A percentile compares a stretch with the other conserved stretches of the same genome.
These are phyloP conservation scores for Argyra leucocephala DNA, from an alignment of 2,888 invertebrate species.

Conservation along the genomic window DNA sequence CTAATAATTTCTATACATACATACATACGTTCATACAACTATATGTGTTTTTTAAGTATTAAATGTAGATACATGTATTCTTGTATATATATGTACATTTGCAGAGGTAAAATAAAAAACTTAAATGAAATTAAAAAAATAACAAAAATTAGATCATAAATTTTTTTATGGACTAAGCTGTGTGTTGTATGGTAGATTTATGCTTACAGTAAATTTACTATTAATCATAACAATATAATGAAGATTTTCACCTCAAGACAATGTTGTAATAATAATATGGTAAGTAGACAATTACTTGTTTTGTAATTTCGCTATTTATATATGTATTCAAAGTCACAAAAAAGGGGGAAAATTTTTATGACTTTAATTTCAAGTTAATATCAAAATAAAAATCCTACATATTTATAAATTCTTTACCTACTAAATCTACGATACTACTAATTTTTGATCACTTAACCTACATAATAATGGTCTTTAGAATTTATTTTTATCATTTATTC, in stretches of 20 bases:
- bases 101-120: too few species aligned
- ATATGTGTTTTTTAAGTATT: background rate
- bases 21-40: background rate
- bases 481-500: too few species aligned
- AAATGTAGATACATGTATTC: background rate
- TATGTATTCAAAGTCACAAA: too few species aligned
- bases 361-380: too few species aligned
- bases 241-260: constrained; percentile 1
- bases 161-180: background rate
- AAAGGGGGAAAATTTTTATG: too few species aligned
- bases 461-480: too few species aligned
- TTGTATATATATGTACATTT: too few species aligned
- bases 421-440: too few species aligned
- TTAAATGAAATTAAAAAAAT: background rate
- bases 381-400: too few species aligned
- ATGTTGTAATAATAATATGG: background rate
- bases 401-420: too few species aligned
- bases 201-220: background rate
- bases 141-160: background rate
- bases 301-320: too few species aligned
- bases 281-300: background rate
- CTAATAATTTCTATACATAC: background rate
- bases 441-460: too few species aligned
- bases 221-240: constrained; percentile 4
- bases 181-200: background rate